Evolutionary conservation across 1,140 invertebrate genomes (phyloP), one percentile per base, ranked within the genome.

Genomic region (Aporrectodea caliginosa): DNA sequence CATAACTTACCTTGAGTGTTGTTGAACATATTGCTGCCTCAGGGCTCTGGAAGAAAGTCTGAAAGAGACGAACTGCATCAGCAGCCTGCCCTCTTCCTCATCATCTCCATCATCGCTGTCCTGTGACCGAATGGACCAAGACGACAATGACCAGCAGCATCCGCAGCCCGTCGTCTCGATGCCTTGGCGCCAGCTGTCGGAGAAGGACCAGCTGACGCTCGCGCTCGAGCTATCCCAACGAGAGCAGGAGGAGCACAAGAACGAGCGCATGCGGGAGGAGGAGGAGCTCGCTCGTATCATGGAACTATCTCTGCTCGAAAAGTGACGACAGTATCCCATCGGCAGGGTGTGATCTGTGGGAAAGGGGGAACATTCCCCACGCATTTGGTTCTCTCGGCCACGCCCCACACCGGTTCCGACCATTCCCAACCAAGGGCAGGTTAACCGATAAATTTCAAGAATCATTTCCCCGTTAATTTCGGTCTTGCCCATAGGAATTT

Each of bases 241-340:
- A 83, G 92, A 94, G 82, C 90, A 91, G 83, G 89, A 92, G 72
- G 91, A 92, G 82, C 91, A 91, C 76, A 92, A 93, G 82, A 89
- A 91, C 82, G 90, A 91, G 78, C 87, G 90, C 16, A 86, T 91
- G 77, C 87, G 93, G 71, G 93, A 95, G 86, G 93, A 95, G 84
- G 93, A 94, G 86, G 91, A 93, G 84, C 89, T 95, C 74, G 90
- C 93, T 84, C 90, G 92, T 87, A 92, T 93, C 43, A 85, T 95
- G 12, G 90, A 93, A 85, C 88, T 95, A 30, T 94, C 93, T 31
- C 88, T 95, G 34, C 92, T 90, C 30, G 93, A 95, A 80, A 92
- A 94, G 86, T 93, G 22, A 58, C 22, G 43, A n/a, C n/a, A n/a
- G n/a, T n/a, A n/a, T n/a, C n/a, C n/a, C n/a, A n/a, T n/a, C n/a